Percentiles rank a stretch among this genome's conserved stretches.
These are phyloP conservation scores for Caenorhabditis briggsae DNA, from an alignment of 1,140 invertebrate genomes.

Conservation along the genomic window DNA sequence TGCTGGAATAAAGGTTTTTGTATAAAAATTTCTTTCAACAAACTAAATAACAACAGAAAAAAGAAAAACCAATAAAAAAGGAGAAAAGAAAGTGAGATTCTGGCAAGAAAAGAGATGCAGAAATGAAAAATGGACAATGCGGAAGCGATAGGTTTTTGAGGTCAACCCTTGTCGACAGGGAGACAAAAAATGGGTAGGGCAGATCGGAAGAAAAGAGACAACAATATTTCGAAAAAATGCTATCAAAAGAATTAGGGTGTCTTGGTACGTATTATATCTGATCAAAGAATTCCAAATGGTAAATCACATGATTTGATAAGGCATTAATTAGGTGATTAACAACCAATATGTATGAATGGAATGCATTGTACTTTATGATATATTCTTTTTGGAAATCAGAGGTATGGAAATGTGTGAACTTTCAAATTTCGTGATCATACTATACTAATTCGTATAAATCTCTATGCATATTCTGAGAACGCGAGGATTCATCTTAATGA, in stretches of 20 bases:
- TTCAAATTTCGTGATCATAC: no score
- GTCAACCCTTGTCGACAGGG: not conserved
- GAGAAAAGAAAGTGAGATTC: conserved; percentile 1
- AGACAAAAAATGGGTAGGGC: conserved; percentile 10
- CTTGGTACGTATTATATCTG: not conserved
- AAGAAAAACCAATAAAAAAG: conserved; percentile 6
- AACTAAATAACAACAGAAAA: not conserved
- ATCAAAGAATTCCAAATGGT: not conserved
- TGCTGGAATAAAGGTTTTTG: no score
- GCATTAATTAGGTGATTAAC: conserved; percentile 5
- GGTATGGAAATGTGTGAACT: no score
- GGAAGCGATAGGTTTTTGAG: conserved; percentile 24
- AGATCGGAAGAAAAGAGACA: not conserved
- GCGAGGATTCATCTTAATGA: no score
- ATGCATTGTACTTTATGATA: no score
- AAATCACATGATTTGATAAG: conserved; percentile 2
- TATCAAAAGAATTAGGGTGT: conserved; percentile 3
- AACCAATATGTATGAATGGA: not conserved
- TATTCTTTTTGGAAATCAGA: no score
- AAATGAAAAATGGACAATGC: not conserved
- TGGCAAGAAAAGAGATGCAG: not conserved
- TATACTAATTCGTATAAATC: no score
- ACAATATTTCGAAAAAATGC: conserved; percentile 5
- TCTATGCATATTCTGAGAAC: no score
- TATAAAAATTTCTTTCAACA: no score